phyloP scores from a whole-genome alignment of 1,140 invertebrate genomes.

The Neoseiulus cucumeris region DNA sequence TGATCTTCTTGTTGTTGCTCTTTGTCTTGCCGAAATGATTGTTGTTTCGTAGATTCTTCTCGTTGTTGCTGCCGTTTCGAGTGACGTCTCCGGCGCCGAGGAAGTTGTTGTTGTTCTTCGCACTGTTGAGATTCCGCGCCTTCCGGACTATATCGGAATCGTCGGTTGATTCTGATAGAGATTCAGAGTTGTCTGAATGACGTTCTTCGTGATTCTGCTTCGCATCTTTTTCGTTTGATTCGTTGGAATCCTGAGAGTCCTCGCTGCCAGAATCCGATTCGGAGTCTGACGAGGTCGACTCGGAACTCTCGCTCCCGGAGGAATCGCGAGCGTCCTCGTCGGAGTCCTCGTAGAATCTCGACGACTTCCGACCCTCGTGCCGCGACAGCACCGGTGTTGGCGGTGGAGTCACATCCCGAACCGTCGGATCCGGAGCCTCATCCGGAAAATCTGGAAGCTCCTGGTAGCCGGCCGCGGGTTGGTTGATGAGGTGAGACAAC shows the following conservation, averaged over 20 bases:
- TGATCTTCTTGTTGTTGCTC: conserved; percentile 11
- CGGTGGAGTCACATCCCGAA: conserved; percentile 49
- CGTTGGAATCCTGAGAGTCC: conserved; percentile 13
- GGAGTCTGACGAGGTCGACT: neutral
- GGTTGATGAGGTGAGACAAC: conserved; percentile 80
- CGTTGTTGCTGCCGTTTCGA: neutral
- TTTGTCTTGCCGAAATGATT: conserved; percentile 15
- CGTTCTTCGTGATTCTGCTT: neutral
- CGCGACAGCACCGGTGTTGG: conserved; percentile 21
- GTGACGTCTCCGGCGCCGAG: neutral
- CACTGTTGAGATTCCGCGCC: conserved; percentile 11
- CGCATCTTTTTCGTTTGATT: conserved; percentile 12
- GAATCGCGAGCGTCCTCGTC: conserved; percentile 18
- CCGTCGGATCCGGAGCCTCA: conserved; percentile 46
- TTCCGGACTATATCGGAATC: neutral
- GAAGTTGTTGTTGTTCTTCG: neutral
- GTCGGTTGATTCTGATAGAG: neutral
- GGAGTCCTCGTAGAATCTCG: conserved; percentile 30
- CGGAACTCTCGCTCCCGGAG: conserved; percentile 12
- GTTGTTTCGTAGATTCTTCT: conserved; percentile 16
- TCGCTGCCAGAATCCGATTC: conserved; percentile 13
- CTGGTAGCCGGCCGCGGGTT: conserved; percentile 60
- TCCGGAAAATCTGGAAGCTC: conserved; percentile 67
- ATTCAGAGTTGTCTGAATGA: neutral
- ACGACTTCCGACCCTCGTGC: conserved; percentile 31